Conservation (phyloP, 2,888 invertebrate species). For the Oscheius sp. region DNA sequence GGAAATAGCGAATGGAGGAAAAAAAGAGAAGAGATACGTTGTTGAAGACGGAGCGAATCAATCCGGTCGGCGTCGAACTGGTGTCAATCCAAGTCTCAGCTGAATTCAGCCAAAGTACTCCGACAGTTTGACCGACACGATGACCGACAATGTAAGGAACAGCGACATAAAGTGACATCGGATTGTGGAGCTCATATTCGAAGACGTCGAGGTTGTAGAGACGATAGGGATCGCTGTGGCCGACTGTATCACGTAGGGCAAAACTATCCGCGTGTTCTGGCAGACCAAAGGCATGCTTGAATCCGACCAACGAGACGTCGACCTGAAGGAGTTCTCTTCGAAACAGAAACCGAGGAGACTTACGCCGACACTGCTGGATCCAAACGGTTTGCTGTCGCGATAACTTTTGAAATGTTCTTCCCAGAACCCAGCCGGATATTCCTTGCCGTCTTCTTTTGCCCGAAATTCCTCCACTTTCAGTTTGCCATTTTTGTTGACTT, state of each 20-base stretch:
- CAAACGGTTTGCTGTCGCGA: constrained; percentile 91
- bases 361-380: constrained; percentile 71
- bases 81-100: constrained; percentile 98
- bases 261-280: constrained; percentile 96
- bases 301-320: constrained; percentile 91
- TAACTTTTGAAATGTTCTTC: constrained; percentile 95
- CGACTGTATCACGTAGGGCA: constrained; percentile 85
- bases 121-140: constrained; percentile 82
- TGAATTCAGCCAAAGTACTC: constrained; percentile 95
- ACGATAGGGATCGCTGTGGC: constrained; percentile 50
- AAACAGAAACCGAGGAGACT: too few relatives aligned
- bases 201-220: constrained; percentile 97
- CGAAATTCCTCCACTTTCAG: constrained; percentile 87
- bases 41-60: constrained; percentile 72
- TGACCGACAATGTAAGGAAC: constrained; percentile 92
- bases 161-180: constrained; percentile 95
- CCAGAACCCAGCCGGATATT: constrained; percentile 83
- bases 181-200: constrained; percentile 92
- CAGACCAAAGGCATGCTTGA: constrained; percentile 91
- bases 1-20: too few relatives aligned
- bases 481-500: constrained; percentile 87
- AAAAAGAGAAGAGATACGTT: constrained; percentile 68
- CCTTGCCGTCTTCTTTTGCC: constrained; percentile 62
- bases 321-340: constrained; percentile 76
- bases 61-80: constrained; percentile 48